These are phyloP conservation scores for Mormyrus iriodes DNA, from an alignment of 2,113 vertebrate genomes.

Conservation along the genomic window DNA sequence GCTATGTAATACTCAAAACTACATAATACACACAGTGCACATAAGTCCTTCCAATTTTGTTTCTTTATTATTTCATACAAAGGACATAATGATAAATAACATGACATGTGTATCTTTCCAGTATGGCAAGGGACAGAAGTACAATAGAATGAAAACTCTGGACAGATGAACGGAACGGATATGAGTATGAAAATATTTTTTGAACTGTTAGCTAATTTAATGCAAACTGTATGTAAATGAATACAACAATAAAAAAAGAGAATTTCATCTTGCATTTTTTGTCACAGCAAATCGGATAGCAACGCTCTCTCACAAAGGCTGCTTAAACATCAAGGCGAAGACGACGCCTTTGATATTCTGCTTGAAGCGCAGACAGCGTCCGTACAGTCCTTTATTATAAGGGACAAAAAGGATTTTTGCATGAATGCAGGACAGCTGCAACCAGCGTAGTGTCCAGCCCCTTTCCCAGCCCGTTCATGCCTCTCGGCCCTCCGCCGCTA, in stretches of 20 bases:
- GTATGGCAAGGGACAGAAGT: not conserved
- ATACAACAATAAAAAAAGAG: not conserved
- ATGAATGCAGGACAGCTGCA: not conserved
- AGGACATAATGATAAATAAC: not conserved
- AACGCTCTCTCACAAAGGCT: not conserved
- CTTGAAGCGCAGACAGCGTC: not conserved
- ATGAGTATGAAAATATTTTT: not conserved
- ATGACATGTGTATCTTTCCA: not conserved
- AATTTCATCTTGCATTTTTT: not conserved
- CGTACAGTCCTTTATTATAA: not conserved
- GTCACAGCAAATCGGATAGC: not conserved
- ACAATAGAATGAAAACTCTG: not conserved
- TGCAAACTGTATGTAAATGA: not conserved
- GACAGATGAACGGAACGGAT: not conserved
- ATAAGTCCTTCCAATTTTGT: not conserved
- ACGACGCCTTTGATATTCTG: not conserved
- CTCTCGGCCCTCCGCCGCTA: not conserved
- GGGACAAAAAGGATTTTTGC: not conserved
- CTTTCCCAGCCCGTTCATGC: not conserved
- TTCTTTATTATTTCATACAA: not conserved
- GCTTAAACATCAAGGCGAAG: not conserved
- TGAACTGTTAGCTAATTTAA: not conserved
- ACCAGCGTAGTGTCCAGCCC: conserved; percentile 4
- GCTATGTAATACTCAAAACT: not conserved
- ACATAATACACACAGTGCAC: conserved; percentile 2